Evolutionary conservation across 2,797 vertebrate species (phyloP).

Genomic region (Pyrocephalus nanus): DNA sequence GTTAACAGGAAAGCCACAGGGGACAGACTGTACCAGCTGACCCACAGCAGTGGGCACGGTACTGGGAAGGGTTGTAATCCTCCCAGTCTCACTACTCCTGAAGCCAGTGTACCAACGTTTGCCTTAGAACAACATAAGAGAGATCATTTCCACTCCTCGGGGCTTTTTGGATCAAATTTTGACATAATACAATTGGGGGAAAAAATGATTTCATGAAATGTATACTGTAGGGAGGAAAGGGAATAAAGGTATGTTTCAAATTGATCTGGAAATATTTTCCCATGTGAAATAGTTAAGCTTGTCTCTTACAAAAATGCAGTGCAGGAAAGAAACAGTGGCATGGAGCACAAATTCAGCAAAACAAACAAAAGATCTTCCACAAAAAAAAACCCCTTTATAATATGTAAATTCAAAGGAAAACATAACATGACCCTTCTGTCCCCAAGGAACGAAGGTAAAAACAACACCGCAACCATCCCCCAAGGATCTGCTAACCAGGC

Average conservation of each 20-base stretch:
- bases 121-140: background rate
- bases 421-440: background rate
- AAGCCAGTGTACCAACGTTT: background rate
- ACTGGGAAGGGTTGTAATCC: background rate
- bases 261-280: slow-evolving; percentile 51
- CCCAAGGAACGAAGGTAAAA: background rate
- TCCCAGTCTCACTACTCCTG: background rate
- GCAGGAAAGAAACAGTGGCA: background rate
- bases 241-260: slow-evolving; percentile 60
- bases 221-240: slow-evolving; percentile 49
- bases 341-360: background rate
- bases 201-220: slow-evolving; percentile 43
- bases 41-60: background rate
- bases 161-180: slow-evolving; percentile 53
- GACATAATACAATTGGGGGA: slow-evolving; percentile 8
- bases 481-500: background rate
- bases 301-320: background rate
- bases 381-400: background rate
- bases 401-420: background rate
- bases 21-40: background rate
- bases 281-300: background rate
- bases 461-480: background rate
- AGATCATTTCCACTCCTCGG: slow-evolving; percentile 49
- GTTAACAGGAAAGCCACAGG: background rate
- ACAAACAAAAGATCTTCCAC: background rate